Evolutionary conservation across 37 sponge, comb jelly and placozoan species (phyloP).

Genomic region (Haliclona indistincta): DNA sequence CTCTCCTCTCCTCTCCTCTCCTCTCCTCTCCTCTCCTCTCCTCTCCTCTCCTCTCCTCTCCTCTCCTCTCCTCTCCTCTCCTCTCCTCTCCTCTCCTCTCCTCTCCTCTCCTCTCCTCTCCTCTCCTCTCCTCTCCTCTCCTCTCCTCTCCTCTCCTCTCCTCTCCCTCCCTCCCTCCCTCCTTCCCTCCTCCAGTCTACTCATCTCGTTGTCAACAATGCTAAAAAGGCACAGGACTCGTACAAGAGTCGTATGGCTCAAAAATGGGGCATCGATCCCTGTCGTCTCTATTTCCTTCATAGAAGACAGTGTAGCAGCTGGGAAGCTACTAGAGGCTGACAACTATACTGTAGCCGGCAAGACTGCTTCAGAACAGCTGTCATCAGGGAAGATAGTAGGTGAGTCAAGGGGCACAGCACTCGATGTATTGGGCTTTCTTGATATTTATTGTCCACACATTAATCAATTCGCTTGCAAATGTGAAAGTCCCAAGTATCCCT

Average conservation of each 20-base stretch:
- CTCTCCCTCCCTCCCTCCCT: background rate
- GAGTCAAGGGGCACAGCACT: background rate
- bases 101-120: background rate
- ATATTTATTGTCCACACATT: too few relatives aligned
- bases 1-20: background rate
- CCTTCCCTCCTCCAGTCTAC: conserved; percentile 49
- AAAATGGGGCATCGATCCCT: conserved; percentile 90
- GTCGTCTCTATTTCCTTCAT: conserved; percentile 77
- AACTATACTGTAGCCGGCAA: conserved; percentile 76
- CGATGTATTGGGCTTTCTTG: too few relatives aligned
- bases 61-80: background rate
- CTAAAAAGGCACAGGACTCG: conserved; percentile 78
- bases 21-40: background rate
- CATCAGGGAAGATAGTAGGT: conserved; percentile 91
- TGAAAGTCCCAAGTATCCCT: too few relatives aligned
- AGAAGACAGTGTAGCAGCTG: conserved; percentile 59
- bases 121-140: background rate
- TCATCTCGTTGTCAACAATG: conserved; percentile 81
- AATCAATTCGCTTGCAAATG: too few relatives aligned
- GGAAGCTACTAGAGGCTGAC: conserved; percentile 78
- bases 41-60: background rate
- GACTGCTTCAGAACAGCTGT: conserved; percentile 75
- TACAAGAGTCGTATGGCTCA: conserved; percentile 90
- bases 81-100: background rate
- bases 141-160: background rate